These are phyloP conservation scores for Punctoribates punctum DNA, from an alignment of 2,888 invertebrate species.

Conservation along the genomic window DNA sequence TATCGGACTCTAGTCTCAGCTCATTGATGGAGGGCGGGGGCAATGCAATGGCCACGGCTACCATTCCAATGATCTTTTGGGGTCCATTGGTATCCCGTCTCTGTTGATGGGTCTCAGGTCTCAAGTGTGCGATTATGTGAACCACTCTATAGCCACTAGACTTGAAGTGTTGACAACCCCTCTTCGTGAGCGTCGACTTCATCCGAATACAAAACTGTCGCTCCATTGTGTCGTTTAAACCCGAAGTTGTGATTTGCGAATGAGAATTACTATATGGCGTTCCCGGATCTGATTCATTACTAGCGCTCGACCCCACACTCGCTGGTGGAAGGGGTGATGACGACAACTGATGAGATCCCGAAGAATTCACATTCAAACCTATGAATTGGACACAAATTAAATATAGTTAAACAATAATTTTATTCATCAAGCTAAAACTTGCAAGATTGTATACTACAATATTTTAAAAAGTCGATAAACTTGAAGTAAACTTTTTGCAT, in stretches of 20 bases:
- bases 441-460: too few species aligned
- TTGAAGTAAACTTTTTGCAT: too few species aligned
- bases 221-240: conserved; percentile 70
- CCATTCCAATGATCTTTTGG: conserved; percentile 68
- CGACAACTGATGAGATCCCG: conserved; percentile 5
- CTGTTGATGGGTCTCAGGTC: conserved; percentile 56
- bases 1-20: conserved; percentile 77
- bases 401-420: too few species aligned
- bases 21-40: conserved; percentile 97
- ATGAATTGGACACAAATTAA: too few species aligned
- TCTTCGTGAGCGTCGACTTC: conserved; percentile 95
- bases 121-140: conserved; percentile 79
- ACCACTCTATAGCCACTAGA: conserved; percentile 94
- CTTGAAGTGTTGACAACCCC: conserved; percentile 88
- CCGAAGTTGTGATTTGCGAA: background rate
- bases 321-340: conserved; percentile 44
- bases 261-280: conserved; percentile 3
- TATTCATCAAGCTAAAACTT: too few species aligned
- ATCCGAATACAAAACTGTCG: conserved; percentile 90
- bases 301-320: conserved; percentile 41
- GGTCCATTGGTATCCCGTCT: conserved; percentile 51
- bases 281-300: conserved; percentile 41
- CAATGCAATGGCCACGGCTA: conserved; percentile 88
- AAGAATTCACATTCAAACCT: conserved; percentile 13
- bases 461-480: too few species aligned